A percentile compares a stretch with the other conserved stretches of the same genome.
phyloP scores from a whole-genome alignment of 1,140 invertebrate genomes.

The Berghia stephanieae region DNA sequence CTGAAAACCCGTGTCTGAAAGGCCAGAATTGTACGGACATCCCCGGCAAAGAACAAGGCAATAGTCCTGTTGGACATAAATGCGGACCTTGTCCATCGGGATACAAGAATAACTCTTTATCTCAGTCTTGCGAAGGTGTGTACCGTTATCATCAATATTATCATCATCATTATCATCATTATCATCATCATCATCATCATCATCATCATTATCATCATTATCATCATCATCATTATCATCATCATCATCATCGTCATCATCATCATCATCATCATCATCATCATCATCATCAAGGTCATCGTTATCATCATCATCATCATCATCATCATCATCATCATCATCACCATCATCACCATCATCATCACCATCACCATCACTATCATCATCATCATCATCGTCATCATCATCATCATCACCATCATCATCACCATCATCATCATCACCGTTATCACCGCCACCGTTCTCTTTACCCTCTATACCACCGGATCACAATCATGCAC shows the following conservation, averaged over 20 bases:
- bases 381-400: background rate
- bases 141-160: background rate
- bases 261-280: too few relatives aligned
- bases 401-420: background rate
- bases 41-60: background rate
- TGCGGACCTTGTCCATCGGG: constrained; percentile 32
- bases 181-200: background rate
- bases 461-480: too few relatives aligned
- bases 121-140: background rate
- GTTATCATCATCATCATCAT: background rate
- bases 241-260: constrained; percentile 11
- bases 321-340: background rate
- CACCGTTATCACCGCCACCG: background rate
- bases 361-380: constrained; percentile 30
- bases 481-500: too few relatives aligned
- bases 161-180: background rate
- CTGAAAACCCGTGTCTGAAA: constrained; percentile 4
- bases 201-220: background rate
- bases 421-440: background rate
- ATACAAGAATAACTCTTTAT: background rate
- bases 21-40: constrained; percentile 36
- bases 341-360: background rate
- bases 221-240: constrained; percentile 6
- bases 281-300: too few relatives aligned
- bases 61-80: constrained; percentile 1